Evolutionary conservation across 2,888 invertebrate species (phyloP), one percentile per base, ranked within the genome.

Genomic region (Drosophila anomalipes): DNA sequence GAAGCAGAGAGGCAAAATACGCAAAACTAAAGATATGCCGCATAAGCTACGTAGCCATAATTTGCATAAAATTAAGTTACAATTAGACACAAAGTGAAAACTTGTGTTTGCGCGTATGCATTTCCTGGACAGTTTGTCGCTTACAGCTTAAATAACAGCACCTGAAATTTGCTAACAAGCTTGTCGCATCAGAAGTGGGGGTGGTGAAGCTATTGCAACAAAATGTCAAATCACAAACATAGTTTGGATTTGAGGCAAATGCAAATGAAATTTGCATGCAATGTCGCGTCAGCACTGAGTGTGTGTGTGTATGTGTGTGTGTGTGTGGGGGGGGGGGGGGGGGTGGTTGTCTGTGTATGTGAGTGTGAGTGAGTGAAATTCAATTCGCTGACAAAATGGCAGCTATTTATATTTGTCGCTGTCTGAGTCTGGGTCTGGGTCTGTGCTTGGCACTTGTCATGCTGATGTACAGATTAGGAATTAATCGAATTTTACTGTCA

Each of bases 401-500:
- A 88, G 86, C 86, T 86, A 88, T 86, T 88, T 88, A 86, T 88
- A 82, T 86, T 83, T 88, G 81, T 77, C 76, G 61, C 60, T 63
- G 68, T 54, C 39, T 28, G 64, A 65, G 74, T 59, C 49, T 47
- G 71, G 49, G 64, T 69, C 70, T 76, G 54, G 30, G 57, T 58
- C 64, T 74, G 69, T 30, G 33, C 53, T 51, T 64, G 72, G 77
- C 82, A 77, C 83, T 89, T 89, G 87, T 82, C 87, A 79, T 63
- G 77, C 78, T 80, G 87, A 87, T 89, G 77, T 82, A 76, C 85
- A 83, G 87, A 87, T 87, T 87, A 87, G 89, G 83, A 87, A 89
- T 87, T 89, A 87, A 89, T 87, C 87, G 87, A 87, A 87, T 87
- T 87, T 87, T 79, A 79, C 87, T 87, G 87, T 87, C 87, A 82